These are phyloP conservation scores for Hedya salicella DNA, from an alignment of 2,888 invertebrate genomes.

Conservation along the genomic window DNA sequence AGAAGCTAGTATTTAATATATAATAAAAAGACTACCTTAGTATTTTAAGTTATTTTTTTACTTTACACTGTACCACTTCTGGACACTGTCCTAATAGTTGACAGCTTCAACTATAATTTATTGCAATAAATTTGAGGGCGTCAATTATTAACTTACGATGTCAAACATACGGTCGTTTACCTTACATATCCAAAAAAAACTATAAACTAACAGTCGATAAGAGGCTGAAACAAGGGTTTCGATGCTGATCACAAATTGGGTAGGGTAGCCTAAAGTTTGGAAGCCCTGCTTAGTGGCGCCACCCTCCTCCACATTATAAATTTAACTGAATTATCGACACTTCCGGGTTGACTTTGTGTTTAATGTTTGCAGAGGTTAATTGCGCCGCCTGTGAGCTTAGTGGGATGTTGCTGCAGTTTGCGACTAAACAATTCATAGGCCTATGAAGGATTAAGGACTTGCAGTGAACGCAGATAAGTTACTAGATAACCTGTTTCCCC, in stretches of 20 bases:
- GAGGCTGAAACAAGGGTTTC: background rate
- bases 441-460: conserved; percentile 11
- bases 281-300: background rate
- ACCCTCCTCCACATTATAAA: conserved; percentile 57
- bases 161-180: too few relatives aligned
- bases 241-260: background rate
- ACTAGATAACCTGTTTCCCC: background rate
- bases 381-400: conserved; percentile 35
- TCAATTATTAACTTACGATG: too few relatives aligned
- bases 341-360: conserved; percentile 52
- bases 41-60: too few relatives aligned
- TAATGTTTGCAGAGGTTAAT: conserved; percentile 54
- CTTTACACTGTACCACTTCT: too few relatives aligned
- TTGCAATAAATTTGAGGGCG: too few relatives aligned
- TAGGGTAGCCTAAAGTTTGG: background rate
- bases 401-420: conserved; percentile 3
- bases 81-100: too few relatives aligned
- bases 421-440: conserved; percentile 13
- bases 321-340: conserved; percentile 67
- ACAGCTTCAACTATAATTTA: too few relatives aligned
- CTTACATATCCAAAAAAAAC: too few relatives aligned
- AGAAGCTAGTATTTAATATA: too few relatives aligned
- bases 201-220: too few relatives aligned
- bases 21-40: too few relatives aligned
- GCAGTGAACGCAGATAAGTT: background rate